These are phyloP conservation scores for Sympetrum striolatum DNA, from an alignment of 2,888 invertebrate genomes.

Conservation along the genomic window DNA sequence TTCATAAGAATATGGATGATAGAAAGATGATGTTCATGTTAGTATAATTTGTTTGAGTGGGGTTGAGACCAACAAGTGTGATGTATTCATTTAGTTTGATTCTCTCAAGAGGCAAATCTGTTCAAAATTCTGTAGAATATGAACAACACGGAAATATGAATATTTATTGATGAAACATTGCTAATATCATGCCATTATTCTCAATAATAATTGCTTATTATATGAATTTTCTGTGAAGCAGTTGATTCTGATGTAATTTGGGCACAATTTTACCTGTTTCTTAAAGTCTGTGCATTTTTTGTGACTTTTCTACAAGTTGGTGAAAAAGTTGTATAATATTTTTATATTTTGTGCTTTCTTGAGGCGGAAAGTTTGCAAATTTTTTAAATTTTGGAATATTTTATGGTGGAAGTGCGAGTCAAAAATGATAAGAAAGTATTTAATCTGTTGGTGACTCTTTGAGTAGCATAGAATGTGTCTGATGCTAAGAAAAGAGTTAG, in stretches of 20 bases:
- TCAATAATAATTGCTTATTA: background rate
- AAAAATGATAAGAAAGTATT: background rate
- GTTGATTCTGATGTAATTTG: background rate
- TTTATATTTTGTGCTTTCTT: constrained; percentile 30
- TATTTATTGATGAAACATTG: background rate
- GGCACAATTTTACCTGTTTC: background rate
- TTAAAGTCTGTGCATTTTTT: background rate
- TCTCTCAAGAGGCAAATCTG: background rate
- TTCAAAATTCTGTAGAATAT: background rate
- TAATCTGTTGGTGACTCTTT: background rate
- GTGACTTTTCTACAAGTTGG: background rate
- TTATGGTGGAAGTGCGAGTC: background rate
- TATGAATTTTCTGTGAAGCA: background rate
- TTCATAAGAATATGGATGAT: too few species aligned
- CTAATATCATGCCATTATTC: background rate
- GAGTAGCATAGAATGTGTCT: background rate
- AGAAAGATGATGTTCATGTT: too few species aligned
- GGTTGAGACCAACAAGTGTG: too few species aligned
- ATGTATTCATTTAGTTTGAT: background rate
- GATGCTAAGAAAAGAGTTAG: too few species aligned
- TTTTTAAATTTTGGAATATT: background rate
- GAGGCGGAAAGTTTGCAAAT: background rate
- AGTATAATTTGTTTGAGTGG: too few species aligned
- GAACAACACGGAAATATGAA: too few species aligned
- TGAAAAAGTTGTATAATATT: constrained; percentile 10